Base-by-base conservation (phyloP, 1,140 invertebrate species). In the Holotrichia oblita region DNA sequence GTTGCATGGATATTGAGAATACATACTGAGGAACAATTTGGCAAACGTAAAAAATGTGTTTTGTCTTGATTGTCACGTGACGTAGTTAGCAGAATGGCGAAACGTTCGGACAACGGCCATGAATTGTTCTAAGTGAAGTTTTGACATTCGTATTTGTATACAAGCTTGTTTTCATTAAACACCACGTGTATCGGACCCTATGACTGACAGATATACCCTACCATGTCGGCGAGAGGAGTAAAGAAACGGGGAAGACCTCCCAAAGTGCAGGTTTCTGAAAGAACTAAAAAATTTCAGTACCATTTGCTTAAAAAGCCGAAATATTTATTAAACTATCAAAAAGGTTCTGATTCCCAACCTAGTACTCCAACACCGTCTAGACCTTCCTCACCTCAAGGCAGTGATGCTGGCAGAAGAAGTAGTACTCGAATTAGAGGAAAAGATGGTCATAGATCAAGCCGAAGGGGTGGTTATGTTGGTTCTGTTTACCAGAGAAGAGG, bases 241-340 rank as follows among this genome's bases (percentile, higher is more conserved):
- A 96, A 96, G 87, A 93, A 95, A 87, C 90, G 94, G 88, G 95
- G 95, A 82, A 92, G 95, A 81, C 95, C 95, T 84, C 95, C 95
- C 81, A 97, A 96, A 90, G 93, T 95, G 78, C 93, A 94, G 83
- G 93, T 92, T 86, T 91, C 94, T 89, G 94, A 95, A 85, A 92
- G 93, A 84, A 92, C 93, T 82, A 93, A 92, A 85, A 95, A 94
- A 89, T 95, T 94, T 88, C 94, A 94, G 86, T 95, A 93, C 88
- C 93, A 95, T 89, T 89, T 96, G 85, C 90, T 97, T 86, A 96
- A 97, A 88, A 97, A 97, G 88, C 96, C 96, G 8, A 97, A 96
- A 90, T 97, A 97, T 88, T 90, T 96, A 83, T 89, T 91, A 87
- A 91, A 91, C 84, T 90, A 92, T 86, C 90, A 90, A 85, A 90